Evolutionary conservation across 1,140 invertebrate species (phyloP).

Genomic region (Stegodyphus dumicola): DNA sequence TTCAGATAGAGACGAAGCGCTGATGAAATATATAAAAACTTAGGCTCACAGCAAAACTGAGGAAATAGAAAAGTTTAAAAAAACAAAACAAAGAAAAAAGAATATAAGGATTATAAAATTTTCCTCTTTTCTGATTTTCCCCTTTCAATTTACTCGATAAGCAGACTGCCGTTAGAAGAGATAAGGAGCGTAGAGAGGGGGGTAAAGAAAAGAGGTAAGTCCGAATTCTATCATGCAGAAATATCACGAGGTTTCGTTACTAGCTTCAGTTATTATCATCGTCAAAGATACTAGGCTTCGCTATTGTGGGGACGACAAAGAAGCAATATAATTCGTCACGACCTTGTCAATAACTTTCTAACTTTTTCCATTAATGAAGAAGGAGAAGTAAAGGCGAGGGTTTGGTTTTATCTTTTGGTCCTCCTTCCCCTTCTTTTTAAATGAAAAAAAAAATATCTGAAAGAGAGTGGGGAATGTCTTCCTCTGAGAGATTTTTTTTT

Average conservation of each 20-base stretch:
- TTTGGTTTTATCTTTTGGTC: constrained; percentile 53
- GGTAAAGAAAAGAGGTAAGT: constrained; percentile 43
- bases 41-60: constrained; percentile 16
- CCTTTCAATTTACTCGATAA: constrained; percentile 56
- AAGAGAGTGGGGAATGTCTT: constrained; percentile 14
- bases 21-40: constrained; percentile 48
- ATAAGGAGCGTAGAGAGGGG: constrained; percentile 20
- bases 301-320: constrained; percentile 55
- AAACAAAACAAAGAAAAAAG: neutral
- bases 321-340: constrained; percentile 59
- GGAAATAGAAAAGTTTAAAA: neutral
- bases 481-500: constrained; percentile 26
- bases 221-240: constrained; percentile 52
- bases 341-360: constrained; percentile 62
- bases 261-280: constrained; percentile 48
- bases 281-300: constrained; percentile 39
- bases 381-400: constrained; percentile 20
- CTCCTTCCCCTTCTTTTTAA: constrained; percentile 38
- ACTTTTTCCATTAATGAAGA: constrained; percentile 61
- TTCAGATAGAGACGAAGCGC: neutral
- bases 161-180: constrained; percentile 51
- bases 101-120: constrained; percentile 58
- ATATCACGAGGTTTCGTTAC: constrained; percentile 36
- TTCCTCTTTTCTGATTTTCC: constrained; percentile 52
- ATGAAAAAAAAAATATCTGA: constrained; percentile 24